phyloP scores from a whole-genome alignment of 2,888 invertebrate genomes.

The Campoplex nolae region DNA sequence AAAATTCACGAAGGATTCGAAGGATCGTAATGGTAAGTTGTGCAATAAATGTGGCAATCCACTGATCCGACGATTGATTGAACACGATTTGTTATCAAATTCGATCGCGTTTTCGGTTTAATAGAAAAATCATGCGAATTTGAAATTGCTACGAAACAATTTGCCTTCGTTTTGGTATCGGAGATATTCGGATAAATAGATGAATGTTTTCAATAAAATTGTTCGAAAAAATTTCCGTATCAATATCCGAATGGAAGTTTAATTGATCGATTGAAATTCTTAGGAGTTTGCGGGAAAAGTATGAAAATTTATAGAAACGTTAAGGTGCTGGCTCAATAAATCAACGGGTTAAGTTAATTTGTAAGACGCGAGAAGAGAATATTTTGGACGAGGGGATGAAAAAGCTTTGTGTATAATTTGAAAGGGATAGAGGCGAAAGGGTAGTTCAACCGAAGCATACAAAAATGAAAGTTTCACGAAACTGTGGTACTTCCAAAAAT shows the following conservation, averaged over 20 bases:
- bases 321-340: not conserved
- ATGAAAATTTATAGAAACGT: constrained; percentile 1
- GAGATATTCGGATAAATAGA: no score
- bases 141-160: not conserved
- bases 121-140: not conserved
- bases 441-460: constrained; percentile 37
- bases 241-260: not conserved
- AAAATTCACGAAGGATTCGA: no score
- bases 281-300: not conserved
- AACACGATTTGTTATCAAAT: not conserved
- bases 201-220: no score
- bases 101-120: not conserved
- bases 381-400: not conserved
- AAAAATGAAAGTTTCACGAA: constrained; percentile 25
- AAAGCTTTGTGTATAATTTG: constrained; percentile 5
- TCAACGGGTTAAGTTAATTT: not conserved
- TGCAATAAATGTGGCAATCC: no score
- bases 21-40: no score
- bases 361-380: not conserved
- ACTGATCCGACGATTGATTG: not conserved
- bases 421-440: constrained; percentile 7
- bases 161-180: not conserved
- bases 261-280: not conserved
- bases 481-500: constrained; percentile 13
- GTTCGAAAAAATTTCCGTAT: not conserved